Evolutionary conservation across 2,888 invertebrate species (phyloP), one percentile per base, ranked within the genome.

Genomic region (Eupelmus urozonus): DNA sequence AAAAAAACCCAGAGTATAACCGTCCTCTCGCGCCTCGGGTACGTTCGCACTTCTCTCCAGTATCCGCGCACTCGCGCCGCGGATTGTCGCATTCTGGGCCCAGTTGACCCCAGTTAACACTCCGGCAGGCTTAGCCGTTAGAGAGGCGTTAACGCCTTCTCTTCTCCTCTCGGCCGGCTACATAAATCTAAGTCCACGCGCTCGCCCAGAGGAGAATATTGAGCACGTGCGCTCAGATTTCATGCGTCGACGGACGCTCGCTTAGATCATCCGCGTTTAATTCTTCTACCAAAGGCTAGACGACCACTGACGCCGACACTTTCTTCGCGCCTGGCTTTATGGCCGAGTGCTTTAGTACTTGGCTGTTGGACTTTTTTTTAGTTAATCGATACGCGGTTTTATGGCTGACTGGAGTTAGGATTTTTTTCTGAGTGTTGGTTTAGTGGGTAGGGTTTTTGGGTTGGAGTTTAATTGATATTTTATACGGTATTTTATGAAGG

Each of bases 151-250:
- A 65, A 51, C 49, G 53, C 74, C 23, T 1, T 51, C 20, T 53
- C 20, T 53, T 4, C 49, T 29, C 29, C 20, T 45, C n/a, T n/a
- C 87, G 84, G 87, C 87, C 86, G 88, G 87, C 87, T 88, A 88
- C 87, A 88, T 86, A 88, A 88, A 89, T 88, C 88, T 86, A 88
- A 87, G 88, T 86, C 86, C 85, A 85, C 76, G 23, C 25, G 20
- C 55, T 40, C 77, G 78, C 82, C 84, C n/a, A n/a, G n/a, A n/a
- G n/a, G 84, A 88, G 11, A 49, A 49, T 34, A 89, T 88, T 88
- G 88, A 88, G 88, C 89, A 89, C 89, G 89, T 60, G 89, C 88
- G 88, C 88, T 88, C 88, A 88, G 89, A 89, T 89, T 89, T 89
- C 88, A 88, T 88, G 87, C 87, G 70, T 77, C 78, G 84, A 80